phyloP scores from a whole-genome alignment of 2,797 vertebrate species.

The Heterohyrax brucei region DNA sequence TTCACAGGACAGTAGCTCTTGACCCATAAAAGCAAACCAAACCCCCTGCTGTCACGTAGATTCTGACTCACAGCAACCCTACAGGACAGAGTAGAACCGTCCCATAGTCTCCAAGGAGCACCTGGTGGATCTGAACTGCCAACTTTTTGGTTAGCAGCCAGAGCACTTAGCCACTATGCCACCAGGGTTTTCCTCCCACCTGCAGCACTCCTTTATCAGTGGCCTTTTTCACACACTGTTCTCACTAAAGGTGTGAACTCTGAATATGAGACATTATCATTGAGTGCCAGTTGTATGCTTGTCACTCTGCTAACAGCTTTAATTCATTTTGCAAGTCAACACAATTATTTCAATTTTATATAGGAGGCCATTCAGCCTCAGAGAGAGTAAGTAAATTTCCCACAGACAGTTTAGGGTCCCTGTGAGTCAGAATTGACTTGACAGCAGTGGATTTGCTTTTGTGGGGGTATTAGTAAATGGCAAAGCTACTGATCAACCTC shows the following conservation, averaged over 20 bases:
- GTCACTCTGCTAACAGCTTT: conserved; percentile 5
- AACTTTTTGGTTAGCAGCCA: too few relatives aligned
- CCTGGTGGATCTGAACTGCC: too few relatives aligned
- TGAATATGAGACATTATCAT: conserved; percentile 14
- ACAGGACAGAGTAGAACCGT: too few relatives aligned
- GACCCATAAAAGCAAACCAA: too few relatives aligned
- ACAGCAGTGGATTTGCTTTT: too few relatives aligned
- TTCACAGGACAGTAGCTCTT: background rate
- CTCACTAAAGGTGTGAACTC: conserved; percentile 21
- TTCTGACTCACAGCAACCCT: too few relatives aligned
- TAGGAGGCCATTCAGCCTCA: background rate
- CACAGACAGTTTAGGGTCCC: background rate
- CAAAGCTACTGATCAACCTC: background rate
- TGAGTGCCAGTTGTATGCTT: background rate
- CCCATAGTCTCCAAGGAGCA: too few relatives aligned
- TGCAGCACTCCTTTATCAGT: background rate
- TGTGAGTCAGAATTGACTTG: too few relatives aligned
- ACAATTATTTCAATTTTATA: background rate
- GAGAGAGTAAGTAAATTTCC: background rate
- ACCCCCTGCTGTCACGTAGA: too few relatives aligned
- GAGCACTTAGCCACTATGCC: too few relatives aligned
- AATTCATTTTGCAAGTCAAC: conserved; percentile 30
- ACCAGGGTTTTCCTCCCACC: too few relatives aligned
- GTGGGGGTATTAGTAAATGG: background rate
- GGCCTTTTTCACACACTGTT: conserved; percentile 3